Conservation (phyloP, 2,888 invertebrate genomes). For the Stenodema calcarata region DNA sequence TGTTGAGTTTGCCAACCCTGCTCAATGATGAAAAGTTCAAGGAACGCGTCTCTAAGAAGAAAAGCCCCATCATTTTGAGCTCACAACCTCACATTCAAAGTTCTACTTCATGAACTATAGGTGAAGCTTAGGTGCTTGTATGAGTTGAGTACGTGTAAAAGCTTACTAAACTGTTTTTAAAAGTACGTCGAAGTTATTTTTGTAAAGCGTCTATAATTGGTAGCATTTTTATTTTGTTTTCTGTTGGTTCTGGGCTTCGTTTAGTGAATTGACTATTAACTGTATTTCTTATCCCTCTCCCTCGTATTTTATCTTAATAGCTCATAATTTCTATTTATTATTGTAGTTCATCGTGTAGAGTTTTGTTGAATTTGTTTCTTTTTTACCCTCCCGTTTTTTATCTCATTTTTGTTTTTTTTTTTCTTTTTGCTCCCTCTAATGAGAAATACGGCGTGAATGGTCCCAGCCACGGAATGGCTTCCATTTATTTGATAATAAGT, state of each 20-base stretch:
- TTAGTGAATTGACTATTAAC: neutral
- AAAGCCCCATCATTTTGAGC: neutral
- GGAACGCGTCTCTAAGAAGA: neutral
- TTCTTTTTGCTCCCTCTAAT: neutral
- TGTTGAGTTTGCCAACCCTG: neutral
- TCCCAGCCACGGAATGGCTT: neutral
- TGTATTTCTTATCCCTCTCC: neutral
- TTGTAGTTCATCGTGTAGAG: slow-evolving; percentile 11
- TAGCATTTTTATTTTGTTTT: slow-evolving; percentile 18
- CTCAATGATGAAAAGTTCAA: neutral
- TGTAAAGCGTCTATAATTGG: slow-evolving; percentile 21
- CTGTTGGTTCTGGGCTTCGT: slow-evolving; percentile 26
- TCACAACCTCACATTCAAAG: neutral
- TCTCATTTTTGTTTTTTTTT: too few relatives aligned
- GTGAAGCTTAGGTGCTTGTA: neutral
- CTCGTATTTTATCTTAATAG: neutral
- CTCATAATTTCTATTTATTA: slow-evolving; percentile 23
- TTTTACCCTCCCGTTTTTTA: neutral
- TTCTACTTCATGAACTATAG: neutral
- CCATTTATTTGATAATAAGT: neutral
- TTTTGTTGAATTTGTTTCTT: neutral
- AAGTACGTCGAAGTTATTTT: slow-evolving; percentile 17
- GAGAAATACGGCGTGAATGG: neutral
- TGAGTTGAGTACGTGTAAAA: neutral
- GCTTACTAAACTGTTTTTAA: slow-evolving; percentile 6